Base-by-base conservation (phyloP, 1,140 invertebrate genomes). In the Halesus radiatus region DNA sequence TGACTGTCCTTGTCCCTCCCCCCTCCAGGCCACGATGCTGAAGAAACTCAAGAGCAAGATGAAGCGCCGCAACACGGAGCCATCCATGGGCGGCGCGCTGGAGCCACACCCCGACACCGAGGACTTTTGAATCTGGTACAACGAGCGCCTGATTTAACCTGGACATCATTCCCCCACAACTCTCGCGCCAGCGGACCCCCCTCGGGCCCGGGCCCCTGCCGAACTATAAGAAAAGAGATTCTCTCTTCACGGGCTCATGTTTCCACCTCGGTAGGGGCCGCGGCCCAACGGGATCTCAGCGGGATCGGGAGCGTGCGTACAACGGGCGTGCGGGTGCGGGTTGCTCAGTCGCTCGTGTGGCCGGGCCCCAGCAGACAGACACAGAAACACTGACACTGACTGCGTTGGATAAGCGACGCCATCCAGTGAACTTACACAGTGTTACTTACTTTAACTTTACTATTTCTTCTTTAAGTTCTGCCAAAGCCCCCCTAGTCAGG, bases 31-130 rank as follows among this genome's bases (percentile, higher is more conserved):
- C 84, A 95, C 94, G 87, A 96, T 96, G 94, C 91, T 95, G 90
- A 95, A 95, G 93, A 95, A 95, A 91, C 94, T 94, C 92, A 98
- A 97, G 91, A 94, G 94, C 86, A 98, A 98, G 92, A 97, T 98
- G 92, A 97, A 97, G 91, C 92, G 96, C 80, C 93, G 96, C 86
- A 97, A 98, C 90, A 98, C 97, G 80, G 95, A 96, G 91, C 95
- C 97, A 79, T 94, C 93, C 79, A 98, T 98, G 89, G 92, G 95
- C 73, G 93, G 94, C 56, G 94, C 95, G 85, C 89, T 62, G 85
- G 87, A 54, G 86, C 86, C 56, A 85, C 89, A 84, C 85, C 88
- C 85, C 84, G 87, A 80, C 84, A 85, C 70, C 79, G 85, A 52
- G 84, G 88, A 89, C 85, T 89, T 89, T 88, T 92, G 91, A 92